These are phyloP conservation scores for Drosophila demipolita DNA, from an alignment of 2,888 invertebrate genomes.

Conservation along the genomic window DNA sequence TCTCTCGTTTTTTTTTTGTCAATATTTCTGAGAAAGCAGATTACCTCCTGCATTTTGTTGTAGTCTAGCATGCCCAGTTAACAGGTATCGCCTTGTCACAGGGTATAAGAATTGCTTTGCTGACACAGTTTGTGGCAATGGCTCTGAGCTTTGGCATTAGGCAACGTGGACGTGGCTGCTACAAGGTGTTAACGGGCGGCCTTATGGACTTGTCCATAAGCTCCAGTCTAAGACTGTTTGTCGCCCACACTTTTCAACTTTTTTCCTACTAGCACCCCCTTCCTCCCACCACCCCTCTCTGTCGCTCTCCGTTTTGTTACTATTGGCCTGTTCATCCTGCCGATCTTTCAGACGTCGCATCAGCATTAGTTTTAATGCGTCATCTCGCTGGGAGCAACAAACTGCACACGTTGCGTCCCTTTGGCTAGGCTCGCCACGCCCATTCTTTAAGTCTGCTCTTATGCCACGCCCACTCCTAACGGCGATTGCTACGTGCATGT, in stretches of 20 bases:
- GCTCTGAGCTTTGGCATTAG: constrained; percentile 81
- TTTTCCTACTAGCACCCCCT: background rate
- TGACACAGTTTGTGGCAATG: constrained; percentile 79
- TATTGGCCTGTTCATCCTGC: constrained; percentile 10
- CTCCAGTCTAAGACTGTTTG: constrained; percentile 75
- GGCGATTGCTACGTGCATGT: constrained; percentile 35
- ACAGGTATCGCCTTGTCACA: background rate
- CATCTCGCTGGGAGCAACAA: constrained; percentile 67
- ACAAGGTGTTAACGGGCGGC: constrained; percentile 79
- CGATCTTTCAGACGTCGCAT: constrained; percentile 65
- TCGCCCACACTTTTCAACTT: constrained; percentile 39
- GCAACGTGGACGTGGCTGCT: constrained; percentile 78
- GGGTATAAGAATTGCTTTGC: constrained; percentile 76
- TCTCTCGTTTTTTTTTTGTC: background rate
- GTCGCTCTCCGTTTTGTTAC: background rate
- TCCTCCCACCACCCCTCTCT: background rate
- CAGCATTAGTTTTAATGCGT: constrained; percentile 80
- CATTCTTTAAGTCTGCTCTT: background rate
- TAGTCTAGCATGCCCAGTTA: background rate
- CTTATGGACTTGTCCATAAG: constrained; percentile 80
- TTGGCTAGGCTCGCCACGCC: background rate
- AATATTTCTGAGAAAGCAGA: background rate
- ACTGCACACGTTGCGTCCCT: constrained; percentile 49
- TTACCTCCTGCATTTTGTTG: background rate
- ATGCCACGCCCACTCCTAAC: constrained; percentile 26